phyloP scores from a whole-genome alignment of 2,888 invertebrate species.

The Meghimatium bilineatum region DNA sequence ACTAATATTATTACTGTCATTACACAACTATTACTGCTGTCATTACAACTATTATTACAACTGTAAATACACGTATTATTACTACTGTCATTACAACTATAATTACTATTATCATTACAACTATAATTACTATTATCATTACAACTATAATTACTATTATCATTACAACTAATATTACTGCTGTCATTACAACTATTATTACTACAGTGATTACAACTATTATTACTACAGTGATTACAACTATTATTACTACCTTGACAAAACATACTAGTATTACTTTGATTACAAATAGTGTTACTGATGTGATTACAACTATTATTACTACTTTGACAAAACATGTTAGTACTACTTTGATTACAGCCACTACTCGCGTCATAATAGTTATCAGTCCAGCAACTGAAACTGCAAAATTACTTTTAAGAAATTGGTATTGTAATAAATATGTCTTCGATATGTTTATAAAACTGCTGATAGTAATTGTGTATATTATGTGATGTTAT shows the following conservation, averaged over 20 bases:
- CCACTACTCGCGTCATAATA: background rate
- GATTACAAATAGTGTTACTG: background rate
- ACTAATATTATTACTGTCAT: background rate
- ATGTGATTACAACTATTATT: background rate
- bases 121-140: background rate
- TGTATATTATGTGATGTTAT: no score
- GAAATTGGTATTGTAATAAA: no score
- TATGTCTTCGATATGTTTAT: no score
- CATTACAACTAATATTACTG: background rate
- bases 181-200: background rate
- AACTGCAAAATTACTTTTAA: no score
- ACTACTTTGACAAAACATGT: background rate
- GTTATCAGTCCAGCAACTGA: background rate
- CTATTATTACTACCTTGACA: background rate
- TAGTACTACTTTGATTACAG: background rate
- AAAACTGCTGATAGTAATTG: no score
- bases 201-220: background rate
- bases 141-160: background rate
- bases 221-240: background rate
- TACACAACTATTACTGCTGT: no score
- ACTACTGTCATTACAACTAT: background rate
- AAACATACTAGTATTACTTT: background rate
- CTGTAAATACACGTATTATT: background rate
- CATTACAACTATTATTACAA: background rate
- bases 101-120: background rate